Conservation (phyloP, 2,797 vertebrate genomes). For the Selene dorsalis region DNA sequence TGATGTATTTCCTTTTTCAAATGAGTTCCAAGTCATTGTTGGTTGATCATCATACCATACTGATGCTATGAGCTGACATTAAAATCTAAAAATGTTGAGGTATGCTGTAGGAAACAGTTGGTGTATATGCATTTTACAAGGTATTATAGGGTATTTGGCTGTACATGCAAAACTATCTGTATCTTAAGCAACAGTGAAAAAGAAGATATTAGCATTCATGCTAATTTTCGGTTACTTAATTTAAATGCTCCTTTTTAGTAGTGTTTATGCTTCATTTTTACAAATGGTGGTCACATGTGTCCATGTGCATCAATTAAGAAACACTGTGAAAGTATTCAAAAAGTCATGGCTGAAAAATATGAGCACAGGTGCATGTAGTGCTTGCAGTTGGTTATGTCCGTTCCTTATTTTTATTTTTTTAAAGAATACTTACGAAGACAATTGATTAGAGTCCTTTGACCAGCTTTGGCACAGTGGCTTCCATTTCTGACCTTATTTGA, state of each 20-base stretch:
- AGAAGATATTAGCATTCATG: constrained; percentile 38
- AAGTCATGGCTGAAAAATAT: constrained; percentile 43
- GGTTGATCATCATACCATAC: constrained; percentile 10
- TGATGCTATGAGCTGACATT: background rate
- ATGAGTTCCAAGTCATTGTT: constrained; percentile 15
- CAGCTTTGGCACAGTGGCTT: constrained; percentile 94
- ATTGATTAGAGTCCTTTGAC: constrained; percentile 94
- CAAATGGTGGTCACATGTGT: constrained; percentile 46
- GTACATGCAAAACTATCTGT: constrained; percentile 40
- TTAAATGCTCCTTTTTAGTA: constrained; percentile 18
- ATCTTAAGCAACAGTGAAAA: constrained; percentile 32
- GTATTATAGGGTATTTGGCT: background rate
- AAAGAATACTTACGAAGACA: constrained; percentile 98
- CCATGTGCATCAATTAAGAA: constrained; percentile 53
- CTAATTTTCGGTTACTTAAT: constrained; percentile 35
- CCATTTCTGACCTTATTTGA: constrained; percentile 93
- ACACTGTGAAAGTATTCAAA: constrained; percentile 35
- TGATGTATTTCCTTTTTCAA: constrained; percentile 41
- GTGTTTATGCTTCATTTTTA: constrained; percentile 40
- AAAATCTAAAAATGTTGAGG: constrained; percentile 10
- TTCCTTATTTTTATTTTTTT: constrained; percentile 76
- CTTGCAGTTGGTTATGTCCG: constrained; percentile 66
- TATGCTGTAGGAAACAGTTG: constrained; percentile 35
- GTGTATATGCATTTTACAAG: background rate
- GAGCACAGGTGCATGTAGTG: constrained; percentile 62